Base-by-base conservation (phyloP, 2,797 vertebrate genomes). In the Enteromius mattozi region DNA sequence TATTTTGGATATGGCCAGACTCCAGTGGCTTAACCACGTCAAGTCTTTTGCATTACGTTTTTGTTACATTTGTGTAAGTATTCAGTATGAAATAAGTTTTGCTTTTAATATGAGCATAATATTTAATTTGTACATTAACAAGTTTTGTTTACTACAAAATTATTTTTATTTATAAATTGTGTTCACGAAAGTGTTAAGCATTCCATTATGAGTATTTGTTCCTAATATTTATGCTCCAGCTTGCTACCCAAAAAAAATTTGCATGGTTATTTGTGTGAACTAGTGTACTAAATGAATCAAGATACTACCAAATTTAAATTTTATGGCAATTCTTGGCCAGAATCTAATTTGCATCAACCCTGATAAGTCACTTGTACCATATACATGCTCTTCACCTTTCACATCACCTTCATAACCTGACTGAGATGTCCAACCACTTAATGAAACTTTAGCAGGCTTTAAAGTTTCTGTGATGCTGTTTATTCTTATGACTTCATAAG, bases 1-100 rank as follows among this genome's bases (percentile, higher is more conserved):
- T 70, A 51, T 81, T 87, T 86, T 81, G 85, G 78, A 85, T 47
- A 83, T 85, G 83, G 70, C 8, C 35, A 78, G 17, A 78, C 56
- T 71, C 83, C 76, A 83, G 71, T 83, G 69, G 80, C 72, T 78
- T 80, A 74, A 75, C 13, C 85, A 80, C 51, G 47, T 35, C 33
- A 80, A 37, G 45, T 71, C 33, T 37, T 80, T 81, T 75, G 72
- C 78, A 61, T 84, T 78, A 56, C 13, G n/a, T 61, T 83, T 80
- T 45, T 81, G 65, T 70, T 69, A 47, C 35, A 63, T 81, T 76
- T 70, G 27, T 19, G 30, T 59, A 54, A 37, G 33, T 19, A 42
- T 54, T 72, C 42, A 9, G 21, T 56, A 68, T 54, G 8, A 72
- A 70, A 17, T 30, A 54, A 35, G 6, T 80, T 49, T 71, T 5